A percentile compares a stretch with the other conserved stretches of the same genome.
phyloP scores from a whole-genome alignment of 2,113 vertebrate species.

The Zosterops borbonicus region DNA sequence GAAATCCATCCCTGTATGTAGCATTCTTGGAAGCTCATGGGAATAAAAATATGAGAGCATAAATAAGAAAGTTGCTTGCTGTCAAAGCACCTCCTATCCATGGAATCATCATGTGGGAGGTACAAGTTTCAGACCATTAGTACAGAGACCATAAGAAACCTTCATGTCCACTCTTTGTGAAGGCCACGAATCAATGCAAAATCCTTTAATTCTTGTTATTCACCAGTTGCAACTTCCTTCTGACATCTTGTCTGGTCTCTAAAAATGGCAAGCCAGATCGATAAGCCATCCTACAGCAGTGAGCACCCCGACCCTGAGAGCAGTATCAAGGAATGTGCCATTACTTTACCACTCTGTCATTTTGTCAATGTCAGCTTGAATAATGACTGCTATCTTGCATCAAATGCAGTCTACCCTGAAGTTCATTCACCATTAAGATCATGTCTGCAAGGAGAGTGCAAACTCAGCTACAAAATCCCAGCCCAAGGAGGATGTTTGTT shows the following conservation, averaged over 20 bases:
- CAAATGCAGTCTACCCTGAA: conserved; percentile 68
- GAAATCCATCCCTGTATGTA: conserved; percentile 23
- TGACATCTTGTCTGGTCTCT: conserved; percentile 48
- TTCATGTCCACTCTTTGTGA: fast-evolving
- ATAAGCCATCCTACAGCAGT: conserved; percentile 41
- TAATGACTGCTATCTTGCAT: conserved; percentile 63
- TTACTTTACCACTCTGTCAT: conserved; percentile 60
- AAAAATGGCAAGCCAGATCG: conserved; percentile 3
- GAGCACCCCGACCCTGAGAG: conserved; percentile 58
- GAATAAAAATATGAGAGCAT: conserved; percentile 19
- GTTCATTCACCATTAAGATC: conserved; percentile 46
- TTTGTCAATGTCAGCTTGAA: conserved; percentile 67
- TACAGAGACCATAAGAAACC: not conserved
- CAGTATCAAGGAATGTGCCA: conserved; percentile 52
- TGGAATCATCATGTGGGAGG: not conserved
- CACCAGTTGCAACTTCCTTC: conserved; percentile 2
- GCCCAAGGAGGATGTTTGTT: conserved; percentile 28
- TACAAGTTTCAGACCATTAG: not conserved
- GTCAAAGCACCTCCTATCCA: not conserved
- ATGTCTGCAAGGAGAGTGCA: conserved; percentile 39
- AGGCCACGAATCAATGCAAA: not conserved
- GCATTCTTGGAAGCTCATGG: conserved; percentile 12
- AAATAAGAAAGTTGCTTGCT: not conserved
- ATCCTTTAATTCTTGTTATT: conserved; percentile 40
- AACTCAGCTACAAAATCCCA: conserved; percentile 53